Percentiles rank a stretch among this genome's conserved stretches.
These are phyloP conservation scores for Bolinopsis microptera DNA, from an alignment of 37 sponge, comb jelly and placozoan species.

Conservation along the genomic window DNA sequence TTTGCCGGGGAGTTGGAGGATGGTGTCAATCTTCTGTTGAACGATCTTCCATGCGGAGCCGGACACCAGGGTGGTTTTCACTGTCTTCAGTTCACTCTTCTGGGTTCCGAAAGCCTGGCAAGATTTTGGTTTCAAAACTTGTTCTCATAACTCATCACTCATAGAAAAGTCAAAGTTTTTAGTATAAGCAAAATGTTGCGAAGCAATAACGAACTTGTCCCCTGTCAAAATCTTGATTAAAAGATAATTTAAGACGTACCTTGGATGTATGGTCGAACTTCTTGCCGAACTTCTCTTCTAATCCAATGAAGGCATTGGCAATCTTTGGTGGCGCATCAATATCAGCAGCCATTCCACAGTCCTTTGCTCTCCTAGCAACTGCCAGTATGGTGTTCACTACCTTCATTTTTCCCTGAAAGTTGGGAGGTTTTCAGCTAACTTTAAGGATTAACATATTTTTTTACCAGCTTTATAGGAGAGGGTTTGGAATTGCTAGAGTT, in stretches of 20 bases:
- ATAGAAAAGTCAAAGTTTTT: too few relatives aligned
- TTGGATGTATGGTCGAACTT: conserved; percentile 31
- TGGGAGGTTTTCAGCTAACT: too few relatives aligned
- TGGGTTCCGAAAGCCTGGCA: conserved; percentile 6
- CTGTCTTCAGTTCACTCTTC: conserved; percentile 22
- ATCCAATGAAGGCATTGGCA: conserved; percentile 30
- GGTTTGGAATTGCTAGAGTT: too few relatives aligned
- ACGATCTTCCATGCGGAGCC: conserved; percentile 63
- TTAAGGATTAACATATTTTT: too few relatives aligned
- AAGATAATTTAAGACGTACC: too few relatives aligned
- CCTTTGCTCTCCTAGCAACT: conserved; percentile 40
- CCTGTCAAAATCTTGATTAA: too few relatives aligned
- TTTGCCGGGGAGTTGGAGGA: conserved; percentile 47
- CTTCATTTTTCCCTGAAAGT: conserved; percentile 32
- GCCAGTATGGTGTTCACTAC: conserved; percentile 53
- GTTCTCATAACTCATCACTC: too few relatives aligned
- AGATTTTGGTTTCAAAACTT: too few relatives aligned
- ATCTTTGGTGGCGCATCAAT: conserved; percentile 52
- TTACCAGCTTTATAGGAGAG: too few relatives aligned
- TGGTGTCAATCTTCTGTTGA: conserved; percentile 32
- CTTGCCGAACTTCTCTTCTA: conserved; percentile 57
- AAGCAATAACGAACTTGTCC: too few relatives aligned
- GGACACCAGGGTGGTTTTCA: not conserved
- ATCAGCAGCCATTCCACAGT: conserved; percentile 55
- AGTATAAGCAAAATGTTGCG: too few relatives aligned